Base-by-base conservation (phyloP, 1,140 invertebrate species). In the Chrysoperla carnea region DNA sequence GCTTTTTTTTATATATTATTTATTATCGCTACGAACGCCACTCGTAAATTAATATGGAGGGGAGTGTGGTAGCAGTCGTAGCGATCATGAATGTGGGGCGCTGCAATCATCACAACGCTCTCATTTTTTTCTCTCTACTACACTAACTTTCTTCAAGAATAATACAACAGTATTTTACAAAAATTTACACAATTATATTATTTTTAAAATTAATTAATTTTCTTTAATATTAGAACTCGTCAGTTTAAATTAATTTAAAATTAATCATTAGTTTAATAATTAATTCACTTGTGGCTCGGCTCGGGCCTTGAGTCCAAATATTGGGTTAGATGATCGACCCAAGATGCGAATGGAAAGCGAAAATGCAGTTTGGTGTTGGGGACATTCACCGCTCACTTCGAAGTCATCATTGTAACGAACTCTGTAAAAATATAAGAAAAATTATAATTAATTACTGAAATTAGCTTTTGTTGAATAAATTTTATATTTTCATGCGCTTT, bases 341-440 rank as follows among this genome's bases (percentile, higher is more conserved):
- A 33, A 12, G 31, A 12, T 11, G 31, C 31, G 31, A 60, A 59
- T 64, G 60, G 61, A 63, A 66, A 65, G 62, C 62, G 58, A 59
- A 64, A 64, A 63, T 63, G 60, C 61, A 58, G 53, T 36, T 50
- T 41, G 47, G 44, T 64, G 62, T 64, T 62, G 56, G 60, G 46
- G 41, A 40, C 42, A 47, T 42, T 43, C 47, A 39, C 56, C 54
- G 59, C 73, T 78, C 86, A 93, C 84, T 93, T 93, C 77, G 88
- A 92, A 77, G 88, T 93, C 88, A 93, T 93, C 88, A 93, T 93
- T 73, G 88, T 93, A 71, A 93, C 88, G 73, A 93, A 93, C 80
- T 93, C 88, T 91, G 80, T 40, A 69, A 57, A 60, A 60, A 51
- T 46, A 53, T 39, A 49, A 12, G 3, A 15, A 15, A 2, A 42